phyloP scores from a whole-genome alignment of 2,113 vertebrate genomes.

The Calyptomena viridis region DNA sequence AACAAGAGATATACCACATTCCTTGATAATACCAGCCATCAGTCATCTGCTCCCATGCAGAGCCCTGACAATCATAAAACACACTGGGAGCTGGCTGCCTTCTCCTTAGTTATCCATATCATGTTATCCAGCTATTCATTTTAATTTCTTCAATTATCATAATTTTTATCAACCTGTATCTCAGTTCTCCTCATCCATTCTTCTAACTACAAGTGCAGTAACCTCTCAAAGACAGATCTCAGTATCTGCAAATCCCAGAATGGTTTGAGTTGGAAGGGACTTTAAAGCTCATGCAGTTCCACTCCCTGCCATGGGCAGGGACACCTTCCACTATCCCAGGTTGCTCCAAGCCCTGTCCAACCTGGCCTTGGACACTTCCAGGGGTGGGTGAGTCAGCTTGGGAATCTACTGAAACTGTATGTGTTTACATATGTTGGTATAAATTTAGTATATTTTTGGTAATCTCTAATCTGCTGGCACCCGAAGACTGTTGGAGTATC shows the following conservation, averaged over 20 bases:
- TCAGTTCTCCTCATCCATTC: neutral
- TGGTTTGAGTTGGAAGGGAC: neutral
- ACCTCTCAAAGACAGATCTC: neutral
- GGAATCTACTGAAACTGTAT: neutral
- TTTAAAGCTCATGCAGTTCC: neutral
- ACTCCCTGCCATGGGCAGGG: neutral
- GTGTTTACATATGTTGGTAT: accelerated
- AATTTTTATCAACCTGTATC: neutral
- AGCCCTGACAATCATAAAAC: neutral
- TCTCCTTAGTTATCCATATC: neutral
- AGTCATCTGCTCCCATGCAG: neutral
- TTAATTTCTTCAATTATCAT: neutral
- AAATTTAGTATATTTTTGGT: neutral
- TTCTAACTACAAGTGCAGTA: neutral
- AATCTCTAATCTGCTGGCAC: neutral
- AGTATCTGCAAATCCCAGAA: neutral
- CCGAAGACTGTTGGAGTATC: neutral
- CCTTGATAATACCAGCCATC: neutral
- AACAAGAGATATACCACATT: neutral
- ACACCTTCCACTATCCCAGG: neutral
- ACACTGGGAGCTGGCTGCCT: neutral
- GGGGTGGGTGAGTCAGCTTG: neutral
- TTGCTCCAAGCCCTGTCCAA: accelerated
- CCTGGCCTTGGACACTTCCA: neutral
- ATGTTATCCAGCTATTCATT: neutral